Conservation (phyloP, 2,113 vertebrate species). For the Formicarius rufipectus region DNA sequence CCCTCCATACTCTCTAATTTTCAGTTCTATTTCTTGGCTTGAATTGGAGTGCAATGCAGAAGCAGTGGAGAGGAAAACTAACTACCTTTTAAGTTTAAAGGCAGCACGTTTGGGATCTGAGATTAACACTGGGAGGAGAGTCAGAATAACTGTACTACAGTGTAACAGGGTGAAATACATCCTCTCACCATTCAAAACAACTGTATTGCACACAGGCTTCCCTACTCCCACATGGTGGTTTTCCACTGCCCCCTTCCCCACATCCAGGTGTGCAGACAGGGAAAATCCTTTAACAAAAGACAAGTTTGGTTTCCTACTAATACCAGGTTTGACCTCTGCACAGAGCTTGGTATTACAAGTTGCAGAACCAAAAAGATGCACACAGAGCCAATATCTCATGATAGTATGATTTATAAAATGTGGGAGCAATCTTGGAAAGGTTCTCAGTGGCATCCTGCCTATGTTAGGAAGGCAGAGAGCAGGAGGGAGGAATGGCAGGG, state of each 20-base stretch:
- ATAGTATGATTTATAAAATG: background rate
- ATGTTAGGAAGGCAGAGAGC: background rate
- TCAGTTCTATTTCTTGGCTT: background rate
- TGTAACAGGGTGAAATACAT: background rate
- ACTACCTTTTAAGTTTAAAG: background rate
- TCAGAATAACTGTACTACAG: background rate
- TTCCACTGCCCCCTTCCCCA: background rate
- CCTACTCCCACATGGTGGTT: accelerated
- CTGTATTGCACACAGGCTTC: background rate
- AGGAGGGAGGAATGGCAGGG: background rate
- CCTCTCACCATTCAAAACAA: background rate
- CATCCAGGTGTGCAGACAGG: background rate
- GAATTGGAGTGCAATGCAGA: background rate
- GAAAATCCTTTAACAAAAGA: background rate
- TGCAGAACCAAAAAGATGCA: background rate
- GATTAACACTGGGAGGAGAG: background rate
- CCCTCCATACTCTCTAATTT: background rate
- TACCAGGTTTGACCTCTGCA: background rate
- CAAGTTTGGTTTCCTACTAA: background rate
- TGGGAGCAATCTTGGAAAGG: background rate
- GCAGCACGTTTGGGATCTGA: background rate
- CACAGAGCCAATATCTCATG: background rate
- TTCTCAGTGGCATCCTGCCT: background rate
- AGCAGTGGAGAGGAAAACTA: background rate
- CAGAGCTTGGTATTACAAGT: background rate